Base-by-base conservation (phyloP, 2,113 vertebrate species). In the Corydoras sp. region DNA sequence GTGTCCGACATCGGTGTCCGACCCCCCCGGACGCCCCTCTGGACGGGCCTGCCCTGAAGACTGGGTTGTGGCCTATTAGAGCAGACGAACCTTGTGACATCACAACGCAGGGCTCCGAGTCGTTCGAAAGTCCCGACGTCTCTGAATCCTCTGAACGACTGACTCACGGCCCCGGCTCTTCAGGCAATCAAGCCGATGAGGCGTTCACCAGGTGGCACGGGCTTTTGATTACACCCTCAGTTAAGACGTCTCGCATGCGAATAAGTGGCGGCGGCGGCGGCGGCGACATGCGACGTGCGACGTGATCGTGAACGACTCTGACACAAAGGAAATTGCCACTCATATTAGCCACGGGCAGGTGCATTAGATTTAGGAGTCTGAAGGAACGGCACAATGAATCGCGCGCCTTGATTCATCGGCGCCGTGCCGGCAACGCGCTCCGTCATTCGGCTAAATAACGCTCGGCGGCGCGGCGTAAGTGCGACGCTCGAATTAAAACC, bases 111-210 rank as follows among this genome's bases (percentile, higher is more conserved):
- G 35, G 35, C 35, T 43, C 7, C 18, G 18, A 24, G 7, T 43
- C 7, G 35, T 43, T 43, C 4, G 7, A 43, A 43, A 43, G 35
- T 8, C 35, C 35, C 35, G 35, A 5, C 35, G 4, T 43, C 35
- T 43, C 7, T 68, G 61, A 73, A 62, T 24, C 58, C 18, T 61
- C 58, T 53, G 51, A 62, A 68, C 12, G 31, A 59, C 31, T 55
- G 58, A 56, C 58, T 55, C 18, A 14, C 49, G 18, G 65, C 62
- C 58, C 62, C 58, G 13, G 58, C 65, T 68, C 66, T 74, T 74
- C 56, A 74, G 61, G 58, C 68, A 74, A 74, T 68, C 72, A 68
- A 62, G 72, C 72, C 53, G 65, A 74, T 62, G 72, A 74, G 72
- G 58, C 55, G 72, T 74, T 49, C 65, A 62, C 72, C 72, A 65